Conservation (phyloP, 2,888 invertebrate genomes). For the Junonia oenone region DNA sequence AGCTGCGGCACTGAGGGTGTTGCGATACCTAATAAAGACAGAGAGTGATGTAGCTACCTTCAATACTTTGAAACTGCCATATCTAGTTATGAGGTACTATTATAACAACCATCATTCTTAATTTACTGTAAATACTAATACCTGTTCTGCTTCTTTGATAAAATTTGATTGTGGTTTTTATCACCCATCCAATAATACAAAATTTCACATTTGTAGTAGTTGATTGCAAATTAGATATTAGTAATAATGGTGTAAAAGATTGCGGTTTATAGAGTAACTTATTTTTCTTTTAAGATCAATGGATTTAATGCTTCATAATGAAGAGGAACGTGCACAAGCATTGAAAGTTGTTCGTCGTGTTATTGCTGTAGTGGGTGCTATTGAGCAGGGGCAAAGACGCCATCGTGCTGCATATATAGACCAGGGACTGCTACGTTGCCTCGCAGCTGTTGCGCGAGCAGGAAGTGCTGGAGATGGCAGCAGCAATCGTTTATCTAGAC, state of each 20-base stretch:
- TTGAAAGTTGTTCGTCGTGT: conserved; percentile 87
- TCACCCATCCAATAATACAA: no score
- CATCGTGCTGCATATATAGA: conserved; percentile 85
- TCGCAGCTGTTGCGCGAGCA: conserved; percentile 88
- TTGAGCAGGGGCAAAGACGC: conserved; percentile 83
- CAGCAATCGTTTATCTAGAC: conserved; percentile 89
- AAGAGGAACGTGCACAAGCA: conserved; percentile 95
- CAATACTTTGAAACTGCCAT: conserved; percentile 90
- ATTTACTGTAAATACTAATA: no score
- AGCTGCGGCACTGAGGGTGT: conserved; percentile 91
- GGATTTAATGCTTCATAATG: conserved; percentile 93
- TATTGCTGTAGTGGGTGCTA: conserved; percentile 66
- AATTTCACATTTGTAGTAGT: no score
- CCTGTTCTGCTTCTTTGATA: no score
- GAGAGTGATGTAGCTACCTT: conserved; percentile 88
- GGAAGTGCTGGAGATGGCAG: conserved; percentile 85
- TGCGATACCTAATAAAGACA: conserved; percentile 89
- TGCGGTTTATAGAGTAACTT: conserved; percentile 65
- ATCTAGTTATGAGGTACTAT: conserved; percentile 89
- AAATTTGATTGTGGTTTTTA: no score
- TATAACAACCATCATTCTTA: no score
- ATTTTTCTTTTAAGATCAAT: conserved; percentile 85
- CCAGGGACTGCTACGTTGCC: conserved; percentile 86
- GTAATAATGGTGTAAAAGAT: no score
- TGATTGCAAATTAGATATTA: no score